These are phyloP conservation scores for Volucella inflata DNA, from an alignment of 2,888 invertebrate genomes.

Conservation along the genomic window DNA sequence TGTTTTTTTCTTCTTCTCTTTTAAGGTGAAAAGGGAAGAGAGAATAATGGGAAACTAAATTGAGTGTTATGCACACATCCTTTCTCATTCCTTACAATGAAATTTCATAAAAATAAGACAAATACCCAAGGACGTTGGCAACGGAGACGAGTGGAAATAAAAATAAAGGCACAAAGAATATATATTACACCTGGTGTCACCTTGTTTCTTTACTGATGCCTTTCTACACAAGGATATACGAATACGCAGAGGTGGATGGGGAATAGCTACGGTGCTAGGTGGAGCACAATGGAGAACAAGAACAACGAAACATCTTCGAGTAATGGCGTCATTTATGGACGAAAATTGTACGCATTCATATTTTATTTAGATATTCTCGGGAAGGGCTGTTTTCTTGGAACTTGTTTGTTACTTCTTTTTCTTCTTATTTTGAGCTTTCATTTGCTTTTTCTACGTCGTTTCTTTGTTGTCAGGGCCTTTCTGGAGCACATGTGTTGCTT, in stretches of 20 bases:
- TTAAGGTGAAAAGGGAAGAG: not conserved
- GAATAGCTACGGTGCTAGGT: not conserved
- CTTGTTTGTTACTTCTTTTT: constrained; percentile 6
- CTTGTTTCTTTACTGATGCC: constrained; percentile 18
- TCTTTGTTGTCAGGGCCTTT: constrained; percentile 1
- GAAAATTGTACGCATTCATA: constrained; percentile 73
- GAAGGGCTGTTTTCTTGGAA: not conserved
- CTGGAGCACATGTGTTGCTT: constrained; percentile 64
- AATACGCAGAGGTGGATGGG: not conserved
- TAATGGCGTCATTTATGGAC: constrained; percentile 75
- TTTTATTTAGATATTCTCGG: constrained; percentile 72
- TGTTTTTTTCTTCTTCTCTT: too few relatives aligned
- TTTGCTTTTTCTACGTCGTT: not conserved
- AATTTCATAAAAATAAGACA: constrained; percentile 55
- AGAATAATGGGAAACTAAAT: constrained; percentile 71
- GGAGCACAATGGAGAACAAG: constrained; percentile 27
- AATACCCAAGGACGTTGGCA: constrained; percentile 10
- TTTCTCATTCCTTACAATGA: constrained; percentile 37
- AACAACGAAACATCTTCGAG: constrained; percentile 69
- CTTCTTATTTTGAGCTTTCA: not conserved
- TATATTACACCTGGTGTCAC: constrained; percentile 73
- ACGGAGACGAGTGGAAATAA: constrained; percentile 25
- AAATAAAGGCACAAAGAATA: constrained; percentile 56
- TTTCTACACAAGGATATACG: not conserved
- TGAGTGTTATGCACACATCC: constrained; percentile 71